These are phyloP conservation scores for Neodiprion pinetum DNA, from an alignment of 1,140 invertebrate species.

Conservation along the genomic window DNA sequence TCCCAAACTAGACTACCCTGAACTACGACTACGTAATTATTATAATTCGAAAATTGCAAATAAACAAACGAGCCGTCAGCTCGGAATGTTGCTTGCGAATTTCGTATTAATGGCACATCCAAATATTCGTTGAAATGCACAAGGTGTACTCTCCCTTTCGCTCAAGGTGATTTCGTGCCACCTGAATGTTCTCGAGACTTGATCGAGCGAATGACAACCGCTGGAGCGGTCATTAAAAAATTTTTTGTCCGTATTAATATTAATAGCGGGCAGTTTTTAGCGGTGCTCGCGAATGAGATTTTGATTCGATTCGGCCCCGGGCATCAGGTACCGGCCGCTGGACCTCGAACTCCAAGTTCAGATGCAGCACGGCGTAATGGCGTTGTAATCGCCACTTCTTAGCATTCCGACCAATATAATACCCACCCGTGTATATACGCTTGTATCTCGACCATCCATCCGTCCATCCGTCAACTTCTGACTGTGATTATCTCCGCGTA, in stretches of 20 bases:
- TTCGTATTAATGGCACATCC: neutral
- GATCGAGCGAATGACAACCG: constrained; percentile 1
- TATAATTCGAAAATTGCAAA: too few relatives aligned
- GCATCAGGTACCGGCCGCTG: neutral
- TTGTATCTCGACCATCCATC: neutral
- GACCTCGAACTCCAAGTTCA: constrained; percentile 1
- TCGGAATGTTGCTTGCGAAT: neutral
- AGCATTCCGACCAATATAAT: constrained; percentile 1
- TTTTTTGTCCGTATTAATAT: constrained; percentile 1
- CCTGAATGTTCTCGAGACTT: neutral
- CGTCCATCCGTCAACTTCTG: neutral
- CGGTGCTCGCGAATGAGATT: constrained; percentile 1
- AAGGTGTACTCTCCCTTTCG: neutral
- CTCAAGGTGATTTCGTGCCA: neutral
- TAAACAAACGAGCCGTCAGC: too few relatives aligned
- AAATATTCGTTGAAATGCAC: neutral
- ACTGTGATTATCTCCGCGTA: neutral
- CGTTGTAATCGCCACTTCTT: constrained; percentile 7
- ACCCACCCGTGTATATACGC: neutral
- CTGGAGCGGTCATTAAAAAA: neutral
- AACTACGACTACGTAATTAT: too few relatives aligned
- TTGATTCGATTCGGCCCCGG: constrained; percentile 6
- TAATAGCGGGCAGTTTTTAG: constrained; percentile 4
- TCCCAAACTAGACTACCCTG: too few relatives aligned
- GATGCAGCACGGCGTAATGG: constrained; percentile 1